phyloP scores from a whole-genome alignment of 2,113 vertebrate species.

The Misgurnus mizolepis region DNA sequence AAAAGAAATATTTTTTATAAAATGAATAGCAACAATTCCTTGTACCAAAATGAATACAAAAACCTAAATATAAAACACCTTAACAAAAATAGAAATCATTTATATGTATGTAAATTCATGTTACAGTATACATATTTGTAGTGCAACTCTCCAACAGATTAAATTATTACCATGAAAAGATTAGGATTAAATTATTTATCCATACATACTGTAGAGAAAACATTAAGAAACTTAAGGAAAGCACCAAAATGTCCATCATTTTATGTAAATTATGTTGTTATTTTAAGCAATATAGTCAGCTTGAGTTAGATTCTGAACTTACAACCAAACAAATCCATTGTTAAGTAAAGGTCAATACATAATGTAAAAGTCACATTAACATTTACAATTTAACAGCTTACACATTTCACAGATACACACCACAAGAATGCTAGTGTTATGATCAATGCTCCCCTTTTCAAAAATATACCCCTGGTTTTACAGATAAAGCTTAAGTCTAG shows the following conservation, averaged over 20 bases:
- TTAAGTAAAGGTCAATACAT: neutral
- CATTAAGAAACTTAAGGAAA: neutral
- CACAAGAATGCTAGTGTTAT: neutral
- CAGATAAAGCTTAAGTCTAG: too few species aligned
- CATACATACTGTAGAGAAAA: neutral
- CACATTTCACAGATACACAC: neutral
- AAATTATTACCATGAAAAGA: too few species aligned
- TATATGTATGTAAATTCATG: neutral
- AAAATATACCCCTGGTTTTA: too few species aligned
- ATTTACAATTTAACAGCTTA: neutral
- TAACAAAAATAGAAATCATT: slow-evolving; percentile 16
- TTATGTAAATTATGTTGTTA: neutral
- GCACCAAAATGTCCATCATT: neutral
- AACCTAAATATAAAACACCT: neutral
- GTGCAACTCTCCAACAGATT: neutral
- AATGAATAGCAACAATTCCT: neutral
- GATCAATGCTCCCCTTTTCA: neutral
- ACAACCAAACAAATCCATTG: too few species aligned
- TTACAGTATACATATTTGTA: neutral
- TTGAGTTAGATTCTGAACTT: too few species aligned
- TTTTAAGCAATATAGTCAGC: neutral
- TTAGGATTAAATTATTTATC: neutral
- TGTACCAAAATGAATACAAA: slow-evolving; percentile 1
- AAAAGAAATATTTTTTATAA: neutral
- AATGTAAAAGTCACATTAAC: neutral